A percentile compares a stretch with the other conserved stretches of the same genome.
These are phyloP conservation scores for Limosa lapponica DNA, from an alignment of 2,797 vertebrate genomes.

Conservation along the genomic window DNA sequence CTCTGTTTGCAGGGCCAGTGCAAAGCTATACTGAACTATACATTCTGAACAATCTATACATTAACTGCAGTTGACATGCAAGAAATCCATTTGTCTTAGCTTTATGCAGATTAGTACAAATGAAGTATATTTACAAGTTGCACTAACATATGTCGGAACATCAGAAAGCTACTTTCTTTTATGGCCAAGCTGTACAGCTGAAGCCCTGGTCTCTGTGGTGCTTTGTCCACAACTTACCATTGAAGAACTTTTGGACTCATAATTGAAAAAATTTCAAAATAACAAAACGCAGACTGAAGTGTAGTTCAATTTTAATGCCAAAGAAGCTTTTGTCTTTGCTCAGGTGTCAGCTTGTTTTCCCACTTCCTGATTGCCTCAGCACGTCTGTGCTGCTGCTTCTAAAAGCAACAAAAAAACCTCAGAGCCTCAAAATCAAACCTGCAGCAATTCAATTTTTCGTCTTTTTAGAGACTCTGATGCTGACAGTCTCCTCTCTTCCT, in stretches of 20 bases:
- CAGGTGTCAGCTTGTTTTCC: constrained; percentile 7
- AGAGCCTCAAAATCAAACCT: not conserved
- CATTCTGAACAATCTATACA: no score
- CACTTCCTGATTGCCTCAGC: not conserved
- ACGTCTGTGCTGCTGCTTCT: not conserved
- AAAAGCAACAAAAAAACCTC: not conserved
- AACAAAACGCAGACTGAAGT: not conserved
- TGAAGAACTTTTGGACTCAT: not conserved
- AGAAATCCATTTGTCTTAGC: not conserved
- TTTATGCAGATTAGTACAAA: not conserved
- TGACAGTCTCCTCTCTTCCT: not conserved
- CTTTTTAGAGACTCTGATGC: not conserved
- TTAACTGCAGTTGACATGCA: not conserved
- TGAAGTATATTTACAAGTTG: not conserved
- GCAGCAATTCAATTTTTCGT: not conserved
- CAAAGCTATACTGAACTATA: not conserved
- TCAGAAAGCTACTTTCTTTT: not conserved
- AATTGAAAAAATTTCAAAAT: not conserved
- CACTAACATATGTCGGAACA: not conserved
- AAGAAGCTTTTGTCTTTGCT: constrained; percentile 36
- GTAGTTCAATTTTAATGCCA: not conserved
- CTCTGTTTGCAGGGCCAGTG: constrained; percentile 1
- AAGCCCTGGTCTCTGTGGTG: not conserved
- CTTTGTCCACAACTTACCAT: not conserved
- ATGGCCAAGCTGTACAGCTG: not conserved